Conservation (phyloP, 2,888 invertebrate species). For the Aelia acuminata region DNA sequence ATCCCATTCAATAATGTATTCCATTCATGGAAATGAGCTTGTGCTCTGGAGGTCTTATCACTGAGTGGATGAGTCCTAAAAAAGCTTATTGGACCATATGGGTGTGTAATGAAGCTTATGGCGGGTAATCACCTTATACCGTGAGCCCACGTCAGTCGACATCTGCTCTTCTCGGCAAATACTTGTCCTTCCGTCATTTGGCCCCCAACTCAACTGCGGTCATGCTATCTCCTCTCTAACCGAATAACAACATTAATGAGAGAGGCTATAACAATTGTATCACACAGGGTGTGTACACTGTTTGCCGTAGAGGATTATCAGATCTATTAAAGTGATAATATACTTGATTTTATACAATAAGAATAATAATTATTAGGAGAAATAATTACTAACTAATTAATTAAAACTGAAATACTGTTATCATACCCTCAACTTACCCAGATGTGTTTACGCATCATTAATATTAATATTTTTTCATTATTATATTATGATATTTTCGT, state of each 20-base stretch:
- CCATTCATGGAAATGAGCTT: conserved; percentile 14
- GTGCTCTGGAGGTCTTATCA: neutral
- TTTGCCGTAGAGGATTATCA: no score
- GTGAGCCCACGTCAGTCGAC: neutral
- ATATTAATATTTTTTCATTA: no score
- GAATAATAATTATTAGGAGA: neutral
- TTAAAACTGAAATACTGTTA: no score
- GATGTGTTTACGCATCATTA: no score
- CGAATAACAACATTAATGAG: neutral
- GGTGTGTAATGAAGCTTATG: conserved; percentile 53
- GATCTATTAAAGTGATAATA: neutral
- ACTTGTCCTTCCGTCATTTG: conserved; percentile 16
- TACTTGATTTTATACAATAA: neutral
- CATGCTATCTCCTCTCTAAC: neutral
- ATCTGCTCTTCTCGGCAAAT: conserved; percentile 42
- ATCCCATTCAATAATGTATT: conserved; percentile 17
- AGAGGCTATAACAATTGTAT: neutral
- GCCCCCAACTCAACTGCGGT: neutral
- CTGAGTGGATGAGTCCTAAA: conserved; percentile 11
- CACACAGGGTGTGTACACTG: neutral
- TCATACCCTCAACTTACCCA: no score
- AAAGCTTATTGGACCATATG: conserved; percentile 49
- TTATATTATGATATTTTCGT: no score
- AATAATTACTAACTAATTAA: no score
- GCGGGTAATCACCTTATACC: conserved; percentile 23